Evolutionary conservation across 2,888 invertebrate species (phyloP).

Genomic region (Torymus aiolomorphi): DNA sequence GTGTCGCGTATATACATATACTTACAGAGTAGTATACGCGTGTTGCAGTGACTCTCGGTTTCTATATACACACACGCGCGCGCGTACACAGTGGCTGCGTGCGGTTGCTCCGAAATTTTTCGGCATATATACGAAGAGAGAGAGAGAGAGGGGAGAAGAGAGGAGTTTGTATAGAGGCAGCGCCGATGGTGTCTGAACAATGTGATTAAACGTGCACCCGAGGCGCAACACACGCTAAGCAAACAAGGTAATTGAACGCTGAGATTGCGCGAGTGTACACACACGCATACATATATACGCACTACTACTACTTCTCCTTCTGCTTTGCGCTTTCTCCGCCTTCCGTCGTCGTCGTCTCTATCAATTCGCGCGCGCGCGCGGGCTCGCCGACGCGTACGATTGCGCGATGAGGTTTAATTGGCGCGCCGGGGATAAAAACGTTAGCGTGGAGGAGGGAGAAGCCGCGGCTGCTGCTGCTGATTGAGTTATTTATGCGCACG

Average conservation of each 20-base stretch:
- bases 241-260: slow-evolving; percentile 44
- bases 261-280: too few species aligned
- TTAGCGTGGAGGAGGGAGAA: slow-evolving; percentile 8
- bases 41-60: too few species aligned
- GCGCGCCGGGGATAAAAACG: slow-evolving; percentile 32
- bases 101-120: neutral
- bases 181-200: slow-evolving; percentile 1
- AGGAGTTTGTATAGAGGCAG: neutral
- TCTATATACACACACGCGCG: too few species aligned
- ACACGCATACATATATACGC: too few species aligned
- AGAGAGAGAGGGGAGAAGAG: too few species aligned
- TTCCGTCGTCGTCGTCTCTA: slow-evolving; percentile 1
- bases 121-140: too few species aligned
- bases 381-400: slow-evolving; percentile 5
- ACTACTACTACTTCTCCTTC: neutral
- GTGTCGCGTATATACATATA: too few species aligned
- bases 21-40: too few species aligned
- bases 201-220: slow-evolving; percentile 47
- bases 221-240: slow-evolving; percentile 18
- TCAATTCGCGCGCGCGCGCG: slow-evolving; percentile 20
- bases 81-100: neutral
- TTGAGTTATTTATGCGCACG: too few species aligned
- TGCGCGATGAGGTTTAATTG: slow-evolving; percentile 34
- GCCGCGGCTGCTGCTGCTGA: neutral
- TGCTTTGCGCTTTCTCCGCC: neutral